phyloP scores from a whole-genome alignment of 2,888 invertebrate genomes.

The Pyralis farinalis region DNA sequence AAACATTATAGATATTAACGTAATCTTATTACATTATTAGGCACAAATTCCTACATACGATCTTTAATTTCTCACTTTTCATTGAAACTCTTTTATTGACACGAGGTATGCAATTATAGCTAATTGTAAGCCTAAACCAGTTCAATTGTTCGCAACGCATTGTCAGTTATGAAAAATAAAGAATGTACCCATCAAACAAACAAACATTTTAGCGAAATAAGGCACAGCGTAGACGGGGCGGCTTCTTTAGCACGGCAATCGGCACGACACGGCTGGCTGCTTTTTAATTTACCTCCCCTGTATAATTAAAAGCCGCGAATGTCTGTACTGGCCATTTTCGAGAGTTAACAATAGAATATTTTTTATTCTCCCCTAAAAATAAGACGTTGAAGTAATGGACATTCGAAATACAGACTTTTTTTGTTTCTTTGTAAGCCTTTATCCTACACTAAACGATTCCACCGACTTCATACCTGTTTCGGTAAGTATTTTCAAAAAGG shows the following conservation, averaged over 20 bases:
- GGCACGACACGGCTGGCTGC: slow-evolving; percentile 47
- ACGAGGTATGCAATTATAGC: too few relatives aligned
- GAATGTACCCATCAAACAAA: slow-evolving; percentile 21
- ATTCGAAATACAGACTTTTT: slow-evolving; percentile 20
- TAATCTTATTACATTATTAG: too few relatives aligned
- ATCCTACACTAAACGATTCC: too few relatives aligned
- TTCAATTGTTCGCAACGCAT: slow-evolving; percentile 34
- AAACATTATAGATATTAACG: too few relatives aligned
- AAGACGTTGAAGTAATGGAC: slow-evolving; percentile 18
- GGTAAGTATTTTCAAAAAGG: too few relatives aligned
- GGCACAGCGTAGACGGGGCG: slow-evolving; percentile 1
- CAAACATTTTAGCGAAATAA: slow-evolving; percentile 24
- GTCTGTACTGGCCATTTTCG: slow-evolving; percentile 45
- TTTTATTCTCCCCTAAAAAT: slow-evolving; percentile 16
- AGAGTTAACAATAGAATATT: slow-evolving; percentile 51
- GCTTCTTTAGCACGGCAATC: background rate
- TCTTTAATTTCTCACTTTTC: too few relatives aligned
- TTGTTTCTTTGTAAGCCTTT: too few relatives aligned
- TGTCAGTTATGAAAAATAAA: slow-evolving; percentile 15
- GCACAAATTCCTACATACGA: too few relatives aligned
- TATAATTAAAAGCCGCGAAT: slow-evolving; percentile 69
- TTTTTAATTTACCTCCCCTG: slow-evolving; percentile 73
- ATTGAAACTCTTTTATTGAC: too few relatives aligned
- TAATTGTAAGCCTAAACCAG: background rate
- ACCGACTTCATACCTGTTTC: too few relatives aligned